Percentiles rank a stretch among this genome's conserved stretches.
phyloP scores from a whole-genome alignment of 1,140 invertebrate genomes.

The Pseudomyrmex concolor region DNA sequence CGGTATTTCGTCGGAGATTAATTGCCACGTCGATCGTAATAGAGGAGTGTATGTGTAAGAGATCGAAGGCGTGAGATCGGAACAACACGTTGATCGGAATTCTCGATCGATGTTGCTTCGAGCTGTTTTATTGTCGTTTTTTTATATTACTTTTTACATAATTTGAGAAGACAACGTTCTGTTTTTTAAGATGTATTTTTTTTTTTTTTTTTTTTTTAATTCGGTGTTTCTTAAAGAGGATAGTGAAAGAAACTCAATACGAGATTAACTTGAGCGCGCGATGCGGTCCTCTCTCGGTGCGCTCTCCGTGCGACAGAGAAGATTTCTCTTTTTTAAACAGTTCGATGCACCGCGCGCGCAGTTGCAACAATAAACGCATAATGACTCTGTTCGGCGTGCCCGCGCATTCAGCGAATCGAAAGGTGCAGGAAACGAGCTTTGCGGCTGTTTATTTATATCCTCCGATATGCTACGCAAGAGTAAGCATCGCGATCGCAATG shows the following conservation, averaged over 20 bases:
- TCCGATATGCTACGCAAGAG: conserved; percentile 70
- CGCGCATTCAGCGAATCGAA: conserved; percentile 59
- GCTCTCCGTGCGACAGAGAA: not conserved
- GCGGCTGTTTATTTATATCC: conserved; percentile 72
- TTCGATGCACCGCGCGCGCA: conserved; percentile 39
- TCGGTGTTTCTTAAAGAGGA: not conserved
- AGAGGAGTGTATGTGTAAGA: conserved; percentile 1
- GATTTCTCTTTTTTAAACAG: conserved; percentile 42
- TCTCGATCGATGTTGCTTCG: not conserved
- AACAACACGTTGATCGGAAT: conserved; percentile 5
- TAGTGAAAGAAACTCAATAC: not conserved
- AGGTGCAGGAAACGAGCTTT: conserved; percentile 72
- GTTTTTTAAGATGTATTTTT: too few relatives aligned
- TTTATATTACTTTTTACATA: too few relatives aligned
- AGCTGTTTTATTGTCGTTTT: too few relatives aligned
- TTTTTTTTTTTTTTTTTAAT: too few relatives aligned
- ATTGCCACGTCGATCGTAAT: conserved; percentile 63
- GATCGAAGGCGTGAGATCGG: conserved; percentile 13
- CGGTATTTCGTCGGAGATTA: conserved; percentile 53
- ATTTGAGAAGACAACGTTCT: too few relatives aligned
- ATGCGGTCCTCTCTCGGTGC: not conserved
- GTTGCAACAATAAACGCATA: conserved; percentile 37
- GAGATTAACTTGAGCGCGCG: not conserved
- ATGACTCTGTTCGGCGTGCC: conserved; percentile 19
- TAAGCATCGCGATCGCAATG: conserved; percentile 75